Evolutionary conservation across 2,888 invertebrate species (phyloP).

Genomic region (Apamea epomidion): DNA sequence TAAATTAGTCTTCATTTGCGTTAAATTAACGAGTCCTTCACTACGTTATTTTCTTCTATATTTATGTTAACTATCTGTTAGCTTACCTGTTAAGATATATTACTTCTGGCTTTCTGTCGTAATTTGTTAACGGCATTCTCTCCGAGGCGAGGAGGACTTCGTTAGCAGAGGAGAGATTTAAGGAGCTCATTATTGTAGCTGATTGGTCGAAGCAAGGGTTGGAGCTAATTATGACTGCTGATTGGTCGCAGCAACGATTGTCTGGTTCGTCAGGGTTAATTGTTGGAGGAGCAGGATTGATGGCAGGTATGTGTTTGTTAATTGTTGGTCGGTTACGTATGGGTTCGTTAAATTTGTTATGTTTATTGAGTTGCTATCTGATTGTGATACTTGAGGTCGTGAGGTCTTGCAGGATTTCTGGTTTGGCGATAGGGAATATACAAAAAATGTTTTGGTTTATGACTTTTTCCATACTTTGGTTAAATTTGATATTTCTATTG

Average conservation of each 20-base stretch:
- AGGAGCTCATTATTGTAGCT: slow-evolving; percentile 48
- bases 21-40: slow-evolving; percentile 2
- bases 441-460: neutral
- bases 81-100: slow-evolving; percentile 15
- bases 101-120: slow-evolving; percentile 10
- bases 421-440: neutral
- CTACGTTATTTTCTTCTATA: slow-evolving; percentile 28
- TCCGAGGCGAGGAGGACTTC: slow-evolving; percentile 25
- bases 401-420: neutral
- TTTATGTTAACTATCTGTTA: slow-evolving; percentile 25
- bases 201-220: slow-evolving; percentile 18
- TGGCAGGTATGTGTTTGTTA: slow-evolving; percentile 37
- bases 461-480: neutral
- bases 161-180: slow-evolving; percentile 52
- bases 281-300: slow-evolving; percentile 36
- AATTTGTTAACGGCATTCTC: slow-evolving; percentile 32
- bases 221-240: slow-evolving; percentile 41
- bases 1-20: slow-evolving; percentile 18
- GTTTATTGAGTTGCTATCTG: neutral
- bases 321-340: slow-evolving; percentile 28
- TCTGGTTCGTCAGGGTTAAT: slow-evolving; percentile 27
- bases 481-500: neutral
- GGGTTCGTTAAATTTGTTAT: slow-evolving; percentile 34
- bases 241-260: slow-evolving; percentile 19
- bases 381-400: neutral